Evolutionary conservation across 2,113 vertebrate genomes (phyloP), one percentile per base, ranked within the genome.

Genomic region (Pelobates fuscus): DNA sequence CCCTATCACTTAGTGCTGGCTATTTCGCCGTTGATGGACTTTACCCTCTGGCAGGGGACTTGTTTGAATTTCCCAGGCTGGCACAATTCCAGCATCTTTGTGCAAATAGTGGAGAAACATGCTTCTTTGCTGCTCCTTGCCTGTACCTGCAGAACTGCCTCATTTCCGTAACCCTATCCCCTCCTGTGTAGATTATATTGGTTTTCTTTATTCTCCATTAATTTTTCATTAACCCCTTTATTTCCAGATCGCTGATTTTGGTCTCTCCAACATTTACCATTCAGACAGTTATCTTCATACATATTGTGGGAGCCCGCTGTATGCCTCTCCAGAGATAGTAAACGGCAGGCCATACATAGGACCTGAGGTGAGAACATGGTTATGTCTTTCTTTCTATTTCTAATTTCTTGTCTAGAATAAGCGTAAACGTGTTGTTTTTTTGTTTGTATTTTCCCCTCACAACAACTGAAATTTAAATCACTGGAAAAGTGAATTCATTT

Each of bases 301-400:
- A 0, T 99, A 92, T 82, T 99, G 97, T 0, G 97, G 97, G 41
- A 98, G 97, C 71, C 97, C 97, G 0, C 89, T 99, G 52, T 99
- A 99, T 0, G 97, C 97, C 0, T 98, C 97, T 0, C 97, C 97
- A 0, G 97, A 99, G 85, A 99, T 99, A 1, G 92, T 99, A 78
- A 98, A 98, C 0, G 97, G 97, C 3, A 88, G 93, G 20, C 97
- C 97, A 0, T 99, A 99, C 87, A 89, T 61, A 5, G 97, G 97
- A 71, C 92, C 92, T 0, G 92, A 93, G 91, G 92, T 93, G 8
- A 71, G 89, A n/a, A 8, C 0, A 26, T 0, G 7, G n/a, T n/a
- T n/a, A n/a, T n/a, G n/a, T n/a, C n/a, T n/a, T n/a, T n/a, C n/a
- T n/a, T n/a, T n/a, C n/a, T n/a, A n/a, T n/a, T n/a, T n/a, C n/a